A percentile compares a stretch with the other conserved stretches of the same genome.
Evolutionary conservation across 1,140 invertebrate species (phyloP).

Genomic region (Gonioctena quinquepunctata): DNA sequence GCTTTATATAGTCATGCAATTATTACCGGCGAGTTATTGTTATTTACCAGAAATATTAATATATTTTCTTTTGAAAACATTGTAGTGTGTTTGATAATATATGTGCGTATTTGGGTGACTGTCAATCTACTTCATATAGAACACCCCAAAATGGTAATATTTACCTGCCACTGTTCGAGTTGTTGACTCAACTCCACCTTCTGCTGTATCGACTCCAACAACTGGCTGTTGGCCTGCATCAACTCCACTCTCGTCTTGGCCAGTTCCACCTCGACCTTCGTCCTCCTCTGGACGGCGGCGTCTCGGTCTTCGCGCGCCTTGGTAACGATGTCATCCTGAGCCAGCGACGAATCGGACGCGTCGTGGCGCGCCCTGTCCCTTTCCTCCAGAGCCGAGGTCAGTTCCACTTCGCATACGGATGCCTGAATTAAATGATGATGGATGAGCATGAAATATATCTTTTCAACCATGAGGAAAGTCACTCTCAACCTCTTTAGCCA

Average conservation of each 20-base stretch:
- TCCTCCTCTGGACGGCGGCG: conserved; percentile 84
- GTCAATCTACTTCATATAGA: no score
- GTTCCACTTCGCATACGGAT: conserved; percentile 80
- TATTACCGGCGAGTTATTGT: no score
- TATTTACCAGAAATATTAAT: no score
- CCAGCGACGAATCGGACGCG: conserved; percentile 67
- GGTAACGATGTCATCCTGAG: conserved; percentile 79
- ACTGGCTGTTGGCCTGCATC: conserved; percentile 89
- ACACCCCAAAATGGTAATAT: no score
- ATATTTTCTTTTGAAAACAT: no score
- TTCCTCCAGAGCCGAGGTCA: conserved; percentile 79
- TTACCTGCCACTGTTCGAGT: conserved; percentile 93
- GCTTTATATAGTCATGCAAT: no score
- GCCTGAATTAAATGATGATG: conserved; percentile 63
- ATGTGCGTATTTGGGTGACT: no score
- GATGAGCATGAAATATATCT: no score
- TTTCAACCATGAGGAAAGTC: no score
- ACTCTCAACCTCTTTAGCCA: no score
- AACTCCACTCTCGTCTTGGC: conserved; percentile 88
- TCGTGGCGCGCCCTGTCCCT: conserved; percentile 77
- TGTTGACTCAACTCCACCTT: conserved; percentile 94
- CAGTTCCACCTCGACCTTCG: conserved; percentile 83
- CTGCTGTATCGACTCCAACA: conserved; percentile 93
- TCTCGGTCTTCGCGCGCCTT: conserved; percentile 84
- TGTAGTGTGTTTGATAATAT: no score